phyloP scores from a whole-genome alignment of 2,113 vertebrate genomes.

The Anhinga anhinga region DNA sequence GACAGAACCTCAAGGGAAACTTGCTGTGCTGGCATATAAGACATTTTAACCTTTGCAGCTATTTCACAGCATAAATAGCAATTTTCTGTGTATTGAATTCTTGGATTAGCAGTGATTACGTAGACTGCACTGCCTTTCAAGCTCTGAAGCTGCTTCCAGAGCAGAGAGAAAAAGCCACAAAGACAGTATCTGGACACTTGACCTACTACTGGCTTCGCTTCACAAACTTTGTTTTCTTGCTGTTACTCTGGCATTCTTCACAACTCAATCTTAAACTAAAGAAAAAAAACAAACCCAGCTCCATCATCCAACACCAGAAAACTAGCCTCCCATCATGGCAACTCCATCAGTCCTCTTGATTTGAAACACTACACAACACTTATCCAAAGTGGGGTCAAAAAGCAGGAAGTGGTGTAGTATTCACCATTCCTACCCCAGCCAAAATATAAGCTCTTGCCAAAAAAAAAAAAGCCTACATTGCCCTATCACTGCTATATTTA shows the following conservation, averaged over 20 bases:
- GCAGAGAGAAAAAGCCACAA: neutral
- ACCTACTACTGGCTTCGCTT: neutral
- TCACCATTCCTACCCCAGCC: neutral
- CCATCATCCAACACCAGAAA: neutral
- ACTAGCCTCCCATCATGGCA: neutral
- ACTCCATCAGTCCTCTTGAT: neutral
- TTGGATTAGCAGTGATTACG: neutral
- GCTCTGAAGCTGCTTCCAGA: neutral
- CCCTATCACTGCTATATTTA: neutral
- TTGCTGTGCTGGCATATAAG: neutral
- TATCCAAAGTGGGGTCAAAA: neutral
- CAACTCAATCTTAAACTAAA: neutral
- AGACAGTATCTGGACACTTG: neutral
- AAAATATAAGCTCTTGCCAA: conserved; percentile 3
- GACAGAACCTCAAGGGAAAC: conserved; percentile 6
- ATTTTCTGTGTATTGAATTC: neutral
- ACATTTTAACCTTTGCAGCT: conserved; percentile 12
- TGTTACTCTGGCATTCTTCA: neutral
- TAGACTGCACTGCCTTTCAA: neutral
- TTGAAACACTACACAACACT: neutral
- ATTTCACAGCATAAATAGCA: conserved; percentile 15
- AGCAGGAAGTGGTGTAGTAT: neutral
- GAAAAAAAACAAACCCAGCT: neutral
- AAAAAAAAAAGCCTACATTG: conserved; percentile 26
- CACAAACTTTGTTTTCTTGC: neutral